Conservation (phyloP, 2,113 vertebrate genomes). For the Plecotus auritus region DNA sequence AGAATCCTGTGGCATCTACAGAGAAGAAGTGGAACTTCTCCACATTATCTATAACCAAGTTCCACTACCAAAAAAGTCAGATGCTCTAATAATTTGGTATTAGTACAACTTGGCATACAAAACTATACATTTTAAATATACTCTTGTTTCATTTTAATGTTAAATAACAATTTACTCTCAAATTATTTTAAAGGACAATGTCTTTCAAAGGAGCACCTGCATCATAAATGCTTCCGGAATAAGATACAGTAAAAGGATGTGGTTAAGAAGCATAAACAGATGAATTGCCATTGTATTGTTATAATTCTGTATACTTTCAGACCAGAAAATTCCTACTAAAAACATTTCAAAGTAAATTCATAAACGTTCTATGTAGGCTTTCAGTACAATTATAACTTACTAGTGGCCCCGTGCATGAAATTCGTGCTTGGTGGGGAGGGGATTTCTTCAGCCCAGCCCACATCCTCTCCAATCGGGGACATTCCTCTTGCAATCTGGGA, state of each 20-base stretch:
- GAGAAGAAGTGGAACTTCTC: background rate
- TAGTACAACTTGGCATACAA: background rate
- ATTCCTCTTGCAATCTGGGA: too few species aligned
- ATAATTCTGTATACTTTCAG: background rate
- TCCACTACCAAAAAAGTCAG: background rate
- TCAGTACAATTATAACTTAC: background rate
- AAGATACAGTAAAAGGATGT: constrained; percentile 29
- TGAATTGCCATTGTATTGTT: constrained; percentile 5
- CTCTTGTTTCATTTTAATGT: background rate
- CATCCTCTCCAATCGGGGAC: too few species aligned
- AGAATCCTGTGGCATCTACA: background rate
- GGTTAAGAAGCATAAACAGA: constrained; percentile 19
- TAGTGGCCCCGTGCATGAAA: too few species aligned
- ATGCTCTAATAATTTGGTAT: background rate
- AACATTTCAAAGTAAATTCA: constrained; percentile 10
- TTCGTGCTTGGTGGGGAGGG: too few species aligned
- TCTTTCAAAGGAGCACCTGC: constrained; percentile 13
- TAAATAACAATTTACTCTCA: constrained; percentile 34
- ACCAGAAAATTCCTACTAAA: constrained; percentile 26
- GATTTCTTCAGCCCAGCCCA: too few species aligned
- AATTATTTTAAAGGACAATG: constrained; percentile 27
- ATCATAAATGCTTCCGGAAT: constrained; percentile 25
- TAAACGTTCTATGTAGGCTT: background rate
- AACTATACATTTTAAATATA: constrained; percentile 32
- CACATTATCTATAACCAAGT: background rate